Percentiles rank a stretch among this genome's conserved stretches.
These are phyloP conservation scores for Boloria selene DNA, from an alignment of 2,888 invertebrate genomes.

Conservation along the genomic window DNA sequence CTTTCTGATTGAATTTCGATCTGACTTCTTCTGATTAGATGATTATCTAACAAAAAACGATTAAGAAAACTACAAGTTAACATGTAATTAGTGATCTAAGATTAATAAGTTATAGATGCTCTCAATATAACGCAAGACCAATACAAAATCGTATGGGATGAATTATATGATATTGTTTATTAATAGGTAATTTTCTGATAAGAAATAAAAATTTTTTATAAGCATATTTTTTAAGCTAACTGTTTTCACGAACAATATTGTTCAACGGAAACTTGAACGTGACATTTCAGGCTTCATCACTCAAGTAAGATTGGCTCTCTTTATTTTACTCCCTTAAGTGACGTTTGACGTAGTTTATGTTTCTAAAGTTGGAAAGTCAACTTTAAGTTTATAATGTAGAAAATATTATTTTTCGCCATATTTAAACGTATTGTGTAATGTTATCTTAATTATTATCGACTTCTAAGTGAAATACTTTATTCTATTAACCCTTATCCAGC, in stretches of 20 bases:
- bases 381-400: slow-evolving; percentile 8
- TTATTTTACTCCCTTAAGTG: slow-evolving; percentile 34
- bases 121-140: too few relatives aligned
- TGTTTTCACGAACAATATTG: slow-evolving; percentile 27
- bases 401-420: too few relatives aligned
- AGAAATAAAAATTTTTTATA: not conserved
- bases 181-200: too few relatives aligned
- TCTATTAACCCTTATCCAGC: slow-evolving; percentile 59
- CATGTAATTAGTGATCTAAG: too few relatives aligned
- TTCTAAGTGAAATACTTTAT: slow-evolving; percentile 51
- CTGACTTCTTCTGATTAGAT: too few relatives aligned
- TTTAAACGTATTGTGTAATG: not conserved
- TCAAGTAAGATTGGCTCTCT: slow-evolving; percentile 35
- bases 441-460: not conserved
- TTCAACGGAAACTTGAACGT: slow-evolving; percentile 30
- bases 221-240: slow-evolving; percentile 21
- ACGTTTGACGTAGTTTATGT: slow-evolving; percentile 29
- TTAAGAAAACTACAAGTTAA: too few relatives aligned
- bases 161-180: too few relatives aligned
- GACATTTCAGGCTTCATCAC: slow-evolving; percentile 34
- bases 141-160: too few relatives aligned
- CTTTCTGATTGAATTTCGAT: too few relatives aligned
- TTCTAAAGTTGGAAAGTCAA: slow-evolving; percentile 27
- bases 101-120: too few relatives aligned
- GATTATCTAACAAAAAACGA: too few relatives aligned